Conservation (phyloP, 2,797 vertebrate genomes). For the Thalassophryne amazonica region DNA sequence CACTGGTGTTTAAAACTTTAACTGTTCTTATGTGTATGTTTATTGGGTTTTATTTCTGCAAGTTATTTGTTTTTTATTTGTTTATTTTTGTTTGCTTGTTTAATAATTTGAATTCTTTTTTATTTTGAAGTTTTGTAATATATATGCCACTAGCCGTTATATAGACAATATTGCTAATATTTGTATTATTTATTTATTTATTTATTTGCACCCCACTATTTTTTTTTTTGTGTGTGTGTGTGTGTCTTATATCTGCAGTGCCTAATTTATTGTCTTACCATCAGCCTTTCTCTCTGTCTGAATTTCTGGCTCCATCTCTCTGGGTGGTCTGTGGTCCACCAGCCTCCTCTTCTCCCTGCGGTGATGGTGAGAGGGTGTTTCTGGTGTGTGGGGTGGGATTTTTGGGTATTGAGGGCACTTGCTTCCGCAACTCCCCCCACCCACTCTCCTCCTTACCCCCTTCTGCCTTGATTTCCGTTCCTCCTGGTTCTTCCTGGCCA, state of each 20-base stretch:
- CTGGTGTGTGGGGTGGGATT: slow-evolving; percentile 3
- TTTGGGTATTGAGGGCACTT: slow-evolving; percentile 50
- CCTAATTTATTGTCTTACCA: not conserved
- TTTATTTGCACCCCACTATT: too few relatives aligned
- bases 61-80: too few relatives aligned
- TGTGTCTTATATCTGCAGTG: slow-evolving; percentile 15
- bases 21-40: too few relatives aligned
- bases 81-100: too few relatives aligned
- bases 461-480: slow-evolving; percentile 68
- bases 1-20: too few relatives aligned
- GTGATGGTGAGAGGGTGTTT: slow-evolving; percentile 64
- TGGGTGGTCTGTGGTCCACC: slow-evolving; percentile 80
- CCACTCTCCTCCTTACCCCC: slow-evolving; percentile 51
- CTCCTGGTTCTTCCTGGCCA: slow-evolving; percentile 57
- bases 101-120: too few relatives aligned
- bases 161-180: too few relatives aligned
- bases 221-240: slow-evolving; percentile 10
- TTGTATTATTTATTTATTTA: too few relatives aligned
- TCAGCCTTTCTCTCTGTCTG: slow-evolving; percentile 23
- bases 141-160: too few relatives aligned
- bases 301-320: slow-evolving; percentile 57
- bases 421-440: slow-evolving; percentile 76
- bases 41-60: too few relatives aligned
- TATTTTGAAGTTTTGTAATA: too few relatives aligned
- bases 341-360: slow-evolving; percentile 68